Conservation (phyloP, 2,113 vertebrate species). For the Scopus umbretta region DNA sequence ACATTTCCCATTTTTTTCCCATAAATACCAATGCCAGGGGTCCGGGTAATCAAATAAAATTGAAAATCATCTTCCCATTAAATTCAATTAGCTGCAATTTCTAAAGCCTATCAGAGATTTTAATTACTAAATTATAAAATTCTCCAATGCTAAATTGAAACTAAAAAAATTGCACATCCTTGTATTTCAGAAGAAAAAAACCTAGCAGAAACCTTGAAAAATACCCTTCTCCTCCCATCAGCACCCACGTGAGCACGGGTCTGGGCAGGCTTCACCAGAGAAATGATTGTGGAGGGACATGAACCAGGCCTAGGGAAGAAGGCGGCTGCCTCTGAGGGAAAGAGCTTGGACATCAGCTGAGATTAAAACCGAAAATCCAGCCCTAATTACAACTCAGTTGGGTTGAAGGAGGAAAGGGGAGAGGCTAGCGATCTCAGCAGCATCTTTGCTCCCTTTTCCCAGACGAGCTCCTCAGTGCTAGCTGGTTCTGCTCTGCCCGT, state of each 20-base stretch:
- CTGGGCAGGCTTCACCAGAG: conserved; percentile 49
- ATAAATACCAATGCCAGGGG: conserved; percentile 99
- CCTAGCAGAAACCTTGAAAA: conserved; percentile 72
- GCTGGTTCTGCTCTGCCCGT: background rate
- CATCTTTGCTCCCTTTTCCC: background rate
- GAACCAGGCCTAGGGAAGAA: background rate
- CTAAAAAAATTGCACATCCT: conserved; percentile 94
- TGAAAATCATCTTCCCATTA: conserved; percentile 99
- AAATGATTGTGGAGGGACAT: background rate
- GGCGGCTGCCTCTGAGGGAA: background rate
- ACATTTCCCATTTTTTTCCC: conserved; percentile 99
- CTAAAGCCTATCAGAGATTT: conserved; percentile 99
- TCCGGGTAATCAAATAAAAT: conserved; percentile 99
- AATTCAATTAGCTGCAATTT: conserved; percentile 99
- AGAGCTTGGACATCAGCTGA: background rate
- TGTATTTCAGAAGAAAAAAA: conserved; percentile 85
- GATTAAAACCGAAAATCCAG: background rate
- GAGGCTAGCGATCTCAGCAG: background rate
- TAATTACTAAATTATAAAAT: conserved; percentile 99
- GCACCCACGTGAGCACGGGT: conserved; percentile 56
- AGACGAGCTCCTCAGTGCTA: background rate
- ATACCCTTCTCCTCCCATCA: conserved; percentile 59
- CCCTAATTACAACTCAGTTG: background rate
- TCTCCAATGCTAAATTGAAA: conserved; percentile 99
- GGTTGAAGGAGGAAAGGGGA: background rate